A percentile compares a stretch with the other conserved stretches of the same genome.
phyloP scores from a whole-genome alignment of 2,797 vertebrate genomes.

The Philypnodon macrostomus region DNA sequence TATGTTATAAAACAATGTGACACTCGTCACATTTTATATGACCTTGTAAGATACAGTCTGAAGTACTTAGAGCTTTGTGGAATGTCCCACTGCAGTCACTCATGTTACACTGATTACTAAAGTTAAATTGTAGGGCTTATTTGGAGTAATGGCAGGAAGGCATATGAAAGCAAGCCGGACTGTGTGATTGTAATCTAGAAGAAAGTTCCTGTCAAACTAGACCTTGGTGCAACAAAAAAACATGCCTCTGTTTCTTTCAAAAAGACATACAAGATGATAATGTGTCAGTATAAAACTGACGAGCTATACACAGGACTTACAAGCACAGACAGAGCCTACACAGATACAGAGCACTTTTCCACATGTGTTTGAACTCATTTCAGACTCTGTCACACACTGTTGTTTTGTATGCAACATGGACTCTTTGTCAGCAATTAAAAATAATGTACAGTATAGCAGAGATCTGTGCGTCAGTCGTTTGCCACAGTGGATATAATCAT shows the following conservation, averaged over 20 bases:
- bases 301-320: slow-evolving; percentile 69
- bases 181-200: slow-evolving; percentile 75
- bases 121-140: slow-evolving; percentile 60
- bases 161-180: slow-evolving; percentile 64
- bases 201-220: slow-evolving; percentile 77
- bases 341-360: slow-evolving; percentile 57
- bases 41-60: slow-evolving; percentile 14
- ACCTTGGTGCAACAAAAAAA: slow-evolving; percentile 53
- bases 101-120: slow-evolving; percentile 72
- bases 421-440: slow-evolving; percentile 60
- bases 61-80: slow-evolving; percentile 66
- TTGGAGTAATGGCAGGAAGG: no score
- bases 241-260: slow-evolving; percentile 54
- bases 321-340: slow-evolving; percentile 73
- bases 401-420: slow-evolving; percentile 45
- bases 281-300: slow-evolving; percentile 69
- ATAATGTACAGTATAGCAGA: slow-evolving; percentile 60
- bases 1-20: neutral
- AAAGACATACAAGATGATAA: slow-evolving; percentile 74
- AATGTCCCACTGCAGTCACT: slow-evolving; percentile 59
- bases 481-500: slow-evolving; percentile 65
- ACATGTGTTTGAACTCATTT: slow-evolving; percentile 70
- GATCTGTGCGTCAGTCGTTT: slow-evolving; percentile 63
- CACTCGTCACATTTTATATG: no score
- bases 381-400: no score